Percentiles rank a stretch among this genome's conserved stretches.
Conservation (phyloP, 2,797 vertebrate species). For the Pseudomugil tenellus region DNA sequence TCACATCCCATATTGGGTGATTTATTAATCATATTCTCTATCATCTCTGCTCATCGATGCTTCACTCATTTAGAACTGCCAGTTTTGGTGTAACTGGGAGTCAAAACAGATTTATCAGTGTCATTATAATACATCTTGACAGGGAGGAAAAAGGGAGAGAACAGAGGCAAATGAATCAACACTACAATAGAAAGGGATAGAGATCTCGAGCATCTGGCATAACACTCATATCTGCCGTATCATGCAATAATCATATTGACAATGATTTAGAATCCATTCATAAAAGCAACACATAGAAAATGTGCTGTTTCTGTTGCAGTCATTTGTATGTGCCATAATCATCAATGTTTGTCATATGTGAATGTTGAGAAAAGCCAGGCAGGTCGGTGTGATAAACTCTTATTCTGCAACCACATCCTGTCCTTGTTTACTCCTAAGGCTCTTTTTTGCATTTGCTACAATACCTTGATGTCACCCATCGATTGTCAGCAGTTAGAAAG, state of each 20-base stretch:
- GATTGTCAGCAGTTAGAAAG: constrained; percentile 80
- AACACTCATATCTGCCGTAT: constrained; percentile 25
- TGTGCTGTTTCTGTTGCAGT: constrained; percentile 10
- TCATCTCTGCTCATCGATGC: constrained; percentile 55
- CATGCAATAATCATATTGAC: constrained; percentile 2
- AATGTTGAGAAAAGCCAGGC: constrained; percentile 10
- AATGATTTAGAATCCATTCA: constrained; percentile 32
- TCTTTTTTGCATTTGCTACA: constrained; percentile 77
- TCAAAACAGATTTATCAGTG: constrained; percentile 55
- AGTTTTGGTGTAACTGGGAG: constrained; percentile 54
- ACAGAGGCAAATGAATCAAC: constrained; percentile 23
- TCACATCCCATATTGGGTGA: constrained; percentile 58
- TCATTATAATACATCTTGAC: constrained; percentile 32
- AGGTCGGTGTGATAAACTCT: constrained; percentile 42
- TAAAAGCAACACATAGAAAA: constrained; percentile 15
- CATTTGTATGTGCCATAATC: neutral
- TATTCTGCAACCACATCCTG: constrained; percentile 55
- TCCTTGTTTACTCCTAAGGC: constrained; percentile 68
- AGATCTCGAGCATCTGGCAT: constrained; percentile 38
- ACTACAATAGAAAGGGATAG: constrained; percentile 15
- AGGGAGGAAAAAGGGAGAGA: constrained; percentile 22
- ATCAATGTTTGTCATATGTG: constrained; percentile 5
- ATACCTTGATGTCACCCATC: constrained; percentile 79
- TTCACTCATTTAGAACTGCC: constrained; percentile 58
- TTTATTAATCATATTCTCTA: constrained; percentile 65